phyloP scores from a whole-genome alignment of 2,113 vertebrate genomes.

The Siniperca knerii region DNA sequence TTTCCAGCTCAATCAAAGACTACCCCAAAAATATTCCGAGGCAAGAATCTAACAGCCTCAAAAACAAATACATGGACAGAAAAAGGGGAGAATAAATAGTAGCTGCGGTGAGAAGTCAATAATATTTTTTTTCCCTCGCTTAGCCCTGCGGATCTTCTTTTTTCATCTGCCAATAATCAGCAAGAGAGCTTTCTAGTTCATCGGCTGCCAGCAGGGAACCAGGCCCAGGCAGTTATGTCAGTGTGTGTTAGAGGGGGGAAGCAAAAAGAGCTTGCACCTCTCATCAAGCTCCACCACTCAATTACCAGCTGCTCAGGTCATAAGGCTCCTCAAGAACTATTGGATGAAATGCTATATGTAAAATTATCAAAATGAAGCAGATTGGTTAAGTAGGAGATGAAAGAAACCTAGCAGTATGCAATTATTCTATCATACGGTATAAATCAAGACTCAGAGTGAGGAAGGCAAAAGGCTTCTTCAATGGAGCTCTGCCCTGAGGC shows the following conservation, averaged over 20 bases:
- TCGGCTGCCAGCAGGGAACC: conserved; percentile 76
- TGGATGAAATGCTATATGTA: conserved; percentile 1
- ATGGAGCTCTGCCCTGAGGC: conserved; percentile 57
- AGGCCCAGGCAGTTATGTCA: conserved; percentile 74
- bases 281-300: conserved; percentile 65
- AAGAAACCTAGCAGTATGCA: conserved; percentile 33
- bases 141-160: conserved; percentile 78
- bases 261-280: conserved; percentile 56
- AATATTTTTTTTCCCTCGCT: conserved; percentile 68
- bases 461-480: conserved; percentile 44
- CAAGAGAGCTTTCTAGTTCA: conserved; percentile 76
- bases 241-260: conserved; percentile 49
- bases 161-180: conserved; percentile 83
- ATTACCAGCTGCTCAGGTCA: conserved; percentile 65
- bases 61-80: conserved; percentile 80
- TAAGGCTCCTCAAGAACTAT: conserved; percentile 11
- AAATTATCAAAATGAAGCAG: conserved; percentile 26
- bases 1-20: conserved; percentile 79
- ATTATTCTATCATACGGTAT: conserved; percentile 40
- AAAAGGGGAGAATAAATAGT: conserved; percentile 79
- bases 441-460: conserved; percentile 31
- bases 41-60: conserved; percentile 74
- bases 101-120: conserved; percentile 83
- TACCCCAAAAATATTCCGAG: conserved; percentile 80
- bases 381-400: conserved; percentile 37